These are phyloP conservation scores for Apogon hyalosoma DNA, from an alignment of 2,797 vertebrate species.

Conservation along the genomic window DNA sequence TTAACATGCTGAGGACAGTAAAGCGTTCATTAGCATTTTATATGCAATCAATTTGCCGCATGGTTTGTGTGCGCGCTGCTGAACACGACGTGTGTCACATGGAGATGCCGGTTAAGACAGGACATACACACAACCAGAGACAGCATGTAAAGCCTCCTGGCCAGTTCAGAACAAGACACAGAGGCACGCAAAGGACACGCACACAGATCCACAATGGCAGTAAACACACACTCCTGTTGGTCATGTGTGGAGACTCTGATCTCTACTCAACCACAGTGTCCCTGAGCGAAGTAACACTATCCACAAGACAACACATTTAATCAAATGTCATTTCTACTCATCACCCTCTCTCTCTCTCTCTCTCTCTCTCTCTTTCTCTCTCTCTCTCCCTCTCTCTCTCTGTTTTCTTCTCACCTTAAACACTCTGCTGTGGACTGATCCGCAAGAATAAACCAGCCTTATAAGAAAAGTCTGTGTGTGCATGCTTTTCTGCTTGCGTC, in stretches of 20 bases:
- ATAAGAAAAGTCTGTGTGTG: conserved; percentile 32
- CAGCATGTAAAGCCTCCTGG: conserved; percentile 22
- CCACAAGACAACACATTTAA: conserved; percentile 54
- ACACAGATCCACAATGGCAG: not conserved
- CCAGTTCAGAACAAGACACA: conserved; percentile 15
- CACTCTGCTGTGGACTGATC: conserved; percentile 19
- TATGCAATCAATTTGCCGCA: conserved; percentile 68
- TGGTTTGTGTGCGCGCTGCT: conserved; percentile 52
- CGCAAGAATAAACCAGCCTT: conserved; percentile 28
- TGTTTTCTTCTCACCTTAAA: conserved; percentile 5
- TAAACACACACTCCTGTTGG: conserved; percentile 2
- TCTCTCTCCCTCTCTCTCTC: not conserved
- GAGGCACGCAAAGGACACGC: conserved; percentile 2
- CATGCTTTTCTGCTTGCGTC: conserved; percentile 56
- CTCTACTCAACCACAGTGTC: conserved; percentile 34
- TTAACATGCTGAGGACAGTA: conserved; percentile 65
- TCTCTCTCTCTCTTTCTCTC: not conserved
- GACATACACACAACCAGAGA: conserved; percentile 12
- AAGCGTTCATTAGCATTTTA: conserved; percentile 67
- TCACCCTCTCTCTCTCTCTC: not conserved
- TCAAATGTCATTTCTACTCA: conserved; percentile 34
- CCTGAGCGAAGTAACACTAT: conserved; percentile 53
- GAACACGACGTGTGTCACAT: conserved; percentile 41
- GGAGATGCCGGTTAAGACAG: conserved; percentile 24
- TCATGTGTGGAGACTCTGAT: conserved; percentile 29